These are phyloP conservation scores for Hemicentrotus pulcherrimus DNA, from an alignment of 35 echinoderm and acorn worm genomes.

Conservation along the genomic window DNA sequence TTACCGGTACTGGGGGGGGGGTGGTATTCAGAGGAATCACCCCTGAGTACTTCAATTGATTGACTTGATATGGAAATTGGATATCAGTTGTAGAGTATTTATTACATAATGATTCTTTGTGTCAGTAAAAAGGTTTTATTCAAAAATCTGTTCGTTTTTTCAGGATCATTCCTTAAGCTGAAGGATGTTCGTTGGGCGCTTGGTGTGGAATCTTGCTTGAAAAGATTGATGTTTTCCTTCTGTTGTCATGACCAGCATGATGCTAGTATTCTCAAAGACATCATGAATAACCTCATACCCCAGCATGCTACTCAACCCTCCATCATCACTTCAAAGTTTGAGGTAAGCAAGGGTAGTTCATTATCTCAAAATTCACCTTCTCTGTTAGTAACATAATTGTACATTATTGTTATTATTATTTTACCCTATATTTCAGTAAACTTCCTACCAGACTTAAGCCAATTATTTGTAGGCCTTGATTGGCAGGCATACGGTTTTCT, in stretches of 20 bases:
- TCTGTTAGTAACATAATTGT: too few relatives aligned
- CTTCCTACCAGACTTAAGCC: too few relatives aligned
- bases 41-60: too few relatives aligned
- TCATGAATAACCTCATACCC: constrained; percentile 65
- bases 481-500: too few relatives aligned
- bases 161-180: constrained; percentile 65
- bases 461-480: too few relatives aligned
- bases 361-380: too few relatives aligned
- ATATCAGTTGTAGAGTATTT: neutral
- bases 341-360: constrained; percentile 43
- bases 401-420: too few relatives aligned
- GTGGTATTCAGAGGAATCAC: too few relatives aligned
- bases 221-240: constrained; percentile 68
- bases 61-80: neutral
- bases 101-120: neutral
- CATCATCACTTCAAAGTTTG: constrained; percentile 82
- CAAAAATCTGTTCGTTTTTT: neutral
- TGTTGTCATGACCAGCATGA: constrained; percentile 93
- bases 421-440: too few relatives aligned
- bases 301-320: constrained; percentile 46
- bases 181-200: constrained; percentile 81
- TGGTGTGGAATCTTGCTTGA: constrained; percentile 73
- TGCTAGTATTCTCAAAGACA: constrained; percentile 61
- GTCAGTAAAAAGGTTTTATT: neutral
- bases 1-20: too few relatives aligned